phyloP scores from a whole-genome alignment of 2,888 invertebrate species.

The Eremobia ochroleuca region DNA sequence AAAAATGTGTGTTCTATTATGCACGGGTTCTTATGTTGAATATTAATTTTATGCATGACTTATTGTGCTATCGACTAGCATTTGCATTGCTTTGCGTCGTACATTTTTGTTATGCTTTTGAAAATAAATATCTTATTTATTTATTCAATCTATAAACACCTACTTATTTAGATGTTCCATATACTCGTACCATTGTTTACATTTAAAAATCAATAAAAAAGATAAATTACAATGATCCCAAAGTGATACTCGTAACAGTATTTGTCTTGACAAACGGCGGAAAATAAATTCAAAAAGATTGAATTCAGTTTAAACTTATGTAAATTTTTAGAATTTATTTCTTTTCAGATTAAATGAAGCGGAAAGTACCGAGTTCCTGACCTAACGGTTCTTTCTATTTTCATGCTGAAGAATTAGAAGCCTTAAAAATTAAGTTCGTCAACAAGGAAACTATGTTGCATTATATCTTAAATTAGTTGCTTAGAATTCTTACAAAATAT shows the following conservation, averaged over 20 bases:
- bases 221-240: neutral
- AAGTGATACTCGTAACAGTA: neutral
- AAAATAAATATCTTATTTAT: conserved; percentile 27
- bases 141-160: conserved; percentile 37
- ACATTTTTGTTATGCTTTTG: conserved; percentile 47
- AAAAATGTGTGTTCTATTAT: conserved; percentile 47
- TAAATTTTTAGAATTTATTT: neutral
- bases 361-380: neutral
- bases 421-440: conserved; percentile 32
- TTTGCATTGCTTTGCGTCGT: too few relatives aligned
- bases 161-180: neutral
- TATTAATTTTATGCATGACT: conserved; percentile 57
- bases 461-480: neutral
- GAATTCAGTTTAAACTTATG: neutral
- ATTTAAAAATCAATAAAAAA: neutral
- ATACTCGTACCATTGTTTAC: neutral
- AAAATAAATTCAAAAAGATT: neutral
- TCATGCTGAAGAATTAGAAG: conserved; percentile 26
- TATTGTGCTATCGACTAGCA: conserved; percentile 52
- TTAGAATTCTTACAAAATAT: conserved; percentile 4
- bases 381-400: conserved; percentile 26
- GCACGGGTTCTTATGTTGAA: conserved; percentile 38
- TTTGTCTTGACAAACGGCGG: neutral
- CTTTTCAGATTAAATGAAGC: neutral
- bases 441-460: conserved; percentile 6